A percentile compares a stretch with the other conserved stretches of the same genome.
phyloP scores from a whole-genome alignment of 2,888 invertebrate species.

The Caenorhabditis sinica region DNA sequence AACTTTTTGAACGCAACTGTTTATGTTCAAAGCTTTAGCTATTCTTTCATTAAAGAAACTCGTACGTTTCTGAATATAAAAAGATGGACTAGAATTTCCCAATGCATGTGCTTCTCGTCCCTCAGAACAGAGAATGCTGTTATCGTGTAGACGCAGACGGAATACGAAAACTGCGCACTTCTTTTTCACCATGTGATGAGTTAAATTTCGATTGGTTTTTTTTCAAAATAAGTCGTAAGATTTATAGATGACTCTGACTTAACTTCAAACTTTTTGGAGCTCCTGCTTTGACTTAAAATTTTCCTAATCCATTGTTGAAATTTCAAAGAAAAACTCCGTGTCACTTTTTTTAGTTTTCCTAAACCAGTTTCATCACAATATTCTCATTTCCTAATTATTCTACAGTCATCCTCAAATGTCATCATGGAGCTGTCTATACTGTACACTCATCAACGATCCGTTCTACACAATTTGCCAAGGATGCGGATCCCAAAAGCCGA shows the following conservation, averaged over 20 bases:
- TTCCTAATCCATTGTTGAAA: no score
- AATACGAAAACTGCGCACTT: constrained; percentile 7
- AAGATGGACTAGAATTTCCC: background rate
- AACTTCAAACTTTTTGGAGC: background rate
- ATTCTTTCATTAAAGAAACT: background rate
- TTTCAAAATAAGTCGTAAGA: background rate
- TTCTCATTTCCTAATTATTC: background rate
- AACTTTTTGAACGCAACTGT: constrained; percentile 17
- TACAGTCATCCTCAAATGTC: constrained; percentile 37
- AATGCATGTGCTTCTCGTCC: background rate
- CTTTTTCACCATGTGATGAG: constrained; percentile 10
- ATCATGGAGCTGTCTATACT: constrained; percentile 69
- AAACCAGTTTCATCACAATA: no score
- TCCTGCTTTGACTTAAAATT: no score
- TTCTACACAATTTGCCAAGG: constrained; percentile 56
- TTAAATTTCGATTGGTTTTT: background rate
- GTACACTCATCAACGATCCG: constrained; percentile 67
- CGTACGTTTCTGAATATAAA: no score
- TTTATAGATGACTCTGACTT: background rate
- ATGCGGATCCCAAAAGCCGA: constrained; percentile 68
- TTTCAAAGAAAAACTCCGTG: no score
- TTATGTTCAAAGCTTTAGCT: background rate
- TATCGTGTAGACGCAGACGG: constrained; percentile 10
- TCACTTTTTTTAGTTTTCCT: no score
- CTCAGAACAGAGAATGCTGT: background rate